A percentile compares a stretch with the other conserved stretches of the same genome.
These are phyloP conservation scores for Aricia artaxerxes DNA, from an alignment of 2,888 invertebrate genomes.

Conservation along the genomic window DNA sequence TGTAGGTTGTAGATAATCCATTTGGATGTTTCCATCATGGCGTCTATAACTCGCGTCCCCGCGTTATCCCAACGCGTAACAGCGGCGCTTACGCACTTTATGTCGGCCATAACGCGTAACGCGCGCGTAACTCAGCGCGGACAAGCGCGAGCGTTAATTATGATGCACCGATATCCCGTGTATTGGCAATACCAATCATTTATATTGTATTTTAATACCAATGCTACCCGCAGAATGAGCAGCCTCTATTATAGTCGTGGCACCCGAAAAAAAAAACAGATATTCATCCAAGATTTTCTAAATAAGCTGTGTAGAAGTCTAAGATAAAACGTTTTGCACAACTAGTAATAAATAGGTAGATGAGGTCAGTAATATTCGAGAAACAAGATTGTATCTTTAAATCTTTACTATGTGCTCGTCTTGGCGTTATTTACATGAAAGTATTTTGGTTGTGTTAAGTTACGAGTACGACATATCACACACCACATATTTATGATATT, in stretches of 20 bases:
- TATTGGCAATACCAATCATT: slow-evolving; percentile 4
- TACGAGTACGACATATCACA: no score
- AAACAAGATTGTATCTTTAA: no score
- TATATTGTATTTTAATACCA: background rate
- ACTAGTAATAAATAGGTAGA: no score
- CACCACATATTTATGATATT: no score
- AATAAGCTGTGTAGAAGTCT: no score
- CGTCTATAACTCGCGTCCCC: slow-evolving; percentile 36
- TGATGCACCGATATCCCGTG: slow-evolving; percentile 45
- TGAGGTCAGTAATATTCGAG: no score
- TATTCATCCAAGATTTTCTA: background rate
- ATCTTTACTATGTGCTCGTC: background rate
- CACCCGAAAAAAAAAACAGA: background rate
- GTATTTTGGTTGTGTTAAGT: no score
- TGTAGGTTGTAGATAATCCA: background rate
- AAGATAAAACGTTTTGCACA: no score
- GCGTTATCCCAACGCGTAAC: slow-evolving; percentile 55
- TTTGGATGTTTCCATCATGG: background rate
- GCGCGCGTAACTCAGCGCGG: slow-evolving; percentile 57
- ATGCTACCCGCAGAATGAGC: background rate
- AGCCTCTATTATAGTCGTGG: background rate
- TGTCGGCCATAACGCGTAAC: slow-evolving; percentile 51
- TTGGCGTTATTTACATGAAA: background rate
- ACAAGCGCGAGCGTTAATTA: slow-evolving; percentile 53
- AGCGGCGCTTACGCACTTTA: slow-evolving; percentile 47